A percentile compares a stretch with the other conserved stretches of the same genome.
phyloP scores from a whole-genome alignment of 2,888 invertebrate species.

The Eupsilia transversa region DNA sequence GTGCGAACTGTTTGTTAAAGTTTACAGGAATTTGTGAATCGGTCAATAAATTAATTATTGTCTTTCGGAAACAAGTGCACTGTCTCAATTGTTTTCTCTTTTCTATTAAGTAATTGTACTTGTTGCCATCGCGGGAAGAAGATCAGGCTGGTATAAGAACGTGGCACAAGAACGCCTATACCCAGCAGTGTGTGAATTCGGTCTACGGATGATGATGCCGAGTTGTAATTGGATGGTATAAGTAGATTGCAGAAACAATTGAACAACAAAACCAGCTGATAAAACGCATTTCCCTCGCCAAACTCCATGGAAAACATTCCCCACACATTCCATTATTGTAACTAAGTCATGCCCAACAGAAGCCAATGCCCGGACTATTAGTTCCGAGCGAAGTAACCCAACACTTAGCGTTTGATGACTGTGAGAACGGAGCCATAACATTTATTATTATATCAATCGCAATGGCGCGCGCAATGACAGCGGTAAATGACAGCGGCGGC shows the following conservation, averaged over 20 bases:
- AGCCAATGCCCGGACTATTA: slow-evolving; percentile 59
- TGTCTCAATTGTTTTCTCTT: too few species aligned
- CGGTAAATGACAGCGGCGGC: slow-evolving; percentile 43
- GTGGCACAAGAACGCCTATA: too few species aligned
- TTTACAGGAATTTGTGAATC: too few species aligned
- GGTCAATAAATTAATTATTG: too few species aligned
- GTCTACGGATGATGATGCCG: too few species aligned
- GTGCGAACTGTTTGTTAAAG: neutral
- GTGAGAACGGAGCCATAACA: slow-evolving; percentile 63
- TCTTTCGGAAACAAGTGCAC: too few species aligned
- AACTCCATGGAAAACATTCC: slow-evolving; percentile 29
- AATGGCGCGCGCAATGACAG: slow-evolving; percentile 53
- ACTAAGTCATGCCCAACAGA: slow-evolving; percentile 43
- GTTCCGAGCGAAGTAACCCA: slow-evolving; percentile 59
- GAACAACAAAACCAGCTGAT: slow-evolving; percentile 10
- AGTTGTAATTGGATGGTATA: neutral
- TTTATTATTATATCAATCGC: slow-evolving; percentile 62
- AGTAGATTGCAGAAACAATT: neutral
- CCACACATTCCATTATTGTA: slow-evolving; percentile 44
- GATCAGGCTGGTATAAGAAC: too few species aligned
- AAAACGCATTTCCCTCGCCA: neutral
- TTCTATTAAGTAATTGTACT: too few species aligned
- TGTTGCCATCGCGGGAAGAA: too few species aligned
- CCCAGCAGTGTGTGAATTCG: too few species aligned
- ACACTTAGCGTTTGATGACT: slow-evolving; percentile 63